phyloP scores from a whole-genome alignment of 35 echinoderm and acorn worm genomes.

The Apostichopus californicus region DNA sequence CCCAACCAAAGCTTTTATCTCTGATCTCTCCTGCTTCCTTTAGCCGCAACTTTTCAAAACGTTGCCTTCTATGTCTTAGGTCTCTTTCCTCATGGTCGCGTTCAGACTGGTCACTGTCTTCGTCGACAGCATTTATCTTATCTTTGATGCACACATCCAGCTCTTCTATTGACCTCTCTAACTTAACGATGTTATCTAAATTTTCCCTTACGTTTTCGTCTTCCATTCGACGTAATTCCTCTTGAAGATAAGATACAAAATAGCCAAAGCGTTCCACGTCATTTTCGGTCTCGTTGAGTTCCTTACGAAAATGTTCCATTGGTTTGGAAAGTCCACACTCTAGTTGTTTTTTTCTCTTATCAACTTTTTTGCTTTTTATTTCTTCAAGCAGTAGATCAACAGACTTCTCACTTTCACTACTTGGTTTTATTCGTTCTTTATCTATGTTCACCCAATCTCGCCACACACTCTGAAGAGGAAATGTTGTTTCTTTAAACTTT shows the following conservation, averaged over 20 bases:
- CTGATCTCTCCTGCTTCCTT: background rate
- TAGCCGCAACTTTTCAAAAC: background rate
- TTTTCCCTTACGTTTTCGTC: conserved; percentile 1
- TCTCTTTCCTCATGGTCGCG: background rate
- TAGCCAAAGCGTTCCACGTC: background rate
- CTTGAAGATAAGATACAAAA: background rate
- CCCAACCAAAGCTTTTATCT: conserved; percentile 11
- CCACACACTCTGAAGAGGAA: background rate
- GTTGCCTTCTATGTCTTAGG: background rate
- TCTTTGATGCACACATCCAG: background rate
- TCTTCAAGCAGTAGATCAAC: background rate
- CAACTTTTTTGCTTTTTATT: background rate
- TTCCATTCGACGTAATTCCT: background rate
- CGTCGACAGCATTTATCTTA: background rate
- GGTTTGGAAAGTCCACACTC: background rate
- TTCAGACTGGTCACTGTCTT: background rate
- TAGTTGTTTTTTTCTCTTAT: conserved; percentile 26
- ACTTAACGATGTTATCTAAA: background rate
- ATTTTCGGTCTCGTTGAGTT: background rate
- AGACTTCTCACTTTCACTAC: background rate
- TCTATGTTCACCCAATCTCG: background rate
- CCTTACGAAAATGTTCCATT: background rate
- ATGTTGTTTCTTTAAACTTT: background rate
- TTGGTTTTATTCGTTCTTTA: conserved; percentile 4
- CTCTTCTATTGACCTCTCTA: background rate